These are phyloP conservation scores for Aphodius granarius DNA, from an alignment of 2,888 invertebrate genomes.

Conservation along the genomic window DNA sequence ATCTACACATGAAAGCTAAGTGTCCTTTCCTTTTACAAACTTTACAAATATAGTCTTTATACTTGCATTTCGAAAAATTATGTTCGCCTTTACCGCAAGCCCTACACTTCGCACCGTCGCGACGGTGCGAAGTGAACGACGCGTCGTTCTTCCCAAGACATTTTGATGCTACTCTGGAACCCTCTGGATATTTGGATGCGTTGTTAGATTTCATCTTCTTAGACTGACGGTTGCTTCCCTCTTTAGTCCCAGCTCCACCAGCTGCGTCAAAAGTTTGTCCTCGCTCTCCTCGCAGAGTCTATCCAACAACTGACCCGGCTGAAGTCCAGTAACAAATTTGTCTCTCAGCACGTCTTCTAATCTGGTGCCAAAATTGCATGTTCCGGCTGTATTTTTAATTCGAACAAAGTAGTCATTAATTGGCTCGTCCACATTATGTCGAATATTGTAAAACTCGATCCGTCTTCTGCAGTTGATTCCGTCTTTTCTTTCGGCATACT, in stretches of 20 bases:
- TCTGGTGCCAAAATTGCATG: too few relatives aligned
- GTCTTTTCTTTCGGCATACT: too few relatives aligned
- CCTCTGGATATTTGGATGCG: background rate
- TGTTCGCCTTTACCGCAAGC: constrained; percentile 19
- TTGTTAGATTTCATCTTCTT: background rate
- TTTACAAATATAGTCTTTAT: constrained; percentile 24
- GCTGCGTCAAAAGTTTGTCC: constrained; percentile 1
- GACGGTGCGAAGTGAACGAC: too few relatives aligned
- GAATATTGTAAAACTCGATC: constrained; percentile 31
- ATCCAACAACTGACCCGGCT: too few relatives aligned
- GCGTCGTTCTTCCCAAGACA: background rate
- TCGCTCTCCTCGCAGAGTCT: too few relatives aligned
- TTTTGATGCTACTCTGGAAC: background rate
- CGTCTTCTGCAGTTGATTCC: constrained; percentile 29
- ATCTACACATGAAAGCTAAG: constrained; percentile 18
- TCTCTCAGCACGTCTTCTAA: too few relatives aligned
- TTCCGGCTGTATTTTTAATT: too few relatives aligned
- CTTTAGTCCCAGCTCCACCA: constrained; percentile 24
- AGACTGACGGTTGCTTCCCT: constrained; percentile 19
- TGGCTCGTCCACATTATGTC: constrained; percentile 28
- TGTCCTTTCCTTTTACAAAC: constrained; percentile 25
- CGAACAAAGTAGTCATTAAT: too few relatives aligned
- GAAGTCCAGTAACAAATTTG: too few relatives aligned
- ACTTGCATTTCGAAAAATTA: constrained; percentile 27
- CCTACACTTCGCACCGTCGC: constrained; percentile 5